phyloP scores from a whole-genome alignment of 2,888 invertebrate species.

The Diaprepes abbreviatus region DNA sequence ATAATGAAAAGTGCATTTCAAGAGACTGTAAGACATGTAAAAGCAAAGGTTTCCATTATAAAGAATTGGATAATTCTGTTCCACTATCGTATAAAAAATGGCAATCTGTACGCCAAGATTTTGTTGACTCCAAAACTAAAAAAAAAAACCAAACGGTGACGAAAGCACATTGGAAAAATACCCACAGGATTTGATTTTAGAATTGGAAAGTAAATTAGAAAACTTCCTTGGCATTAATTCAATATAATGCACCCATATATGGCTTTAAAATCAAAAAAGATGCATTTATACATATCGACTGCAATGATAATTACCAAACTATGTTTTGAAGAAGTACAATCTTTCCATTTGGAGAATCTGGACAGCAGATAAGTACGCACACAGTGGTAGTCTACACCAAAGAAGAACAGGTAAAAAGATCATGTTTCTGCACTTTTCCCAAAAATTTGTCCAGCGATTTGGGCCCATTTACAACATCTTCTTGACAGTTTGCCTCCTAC shows the following conservation, averaged over 20 bases:
- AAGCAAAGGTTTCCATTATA: background rate
- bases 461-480: conserved; percentile 50
- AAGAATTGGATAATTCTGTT: background rate
- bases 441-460: conserved; percentile 17
- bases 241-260: background rate
- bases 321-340: no score
- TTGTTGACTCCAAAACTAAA: background rate
- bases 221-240: background rate
- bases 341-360: no score
- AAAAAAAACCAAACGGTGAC: background rate
- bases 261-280: background rate
- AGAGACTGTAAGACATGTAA: background rate
- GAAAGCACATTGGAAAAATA: background rate
- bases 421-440: no score
- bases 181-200: background rate
- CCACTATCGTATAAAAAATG: background rate
- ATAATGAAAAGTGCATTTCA: background rate
- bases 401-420: no score
- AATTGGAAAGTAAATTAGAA: background rate
- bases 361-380: no score
- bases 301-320: background rate
- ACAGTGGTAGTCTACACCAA: no score
- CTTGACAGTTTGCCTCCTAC: conserved; percentile 50
- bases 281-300: background rate
- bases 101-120: background rate